Conservation (phyloP, 2,888 invertebrate genomes). For the Trachelus stipa region DNA sequence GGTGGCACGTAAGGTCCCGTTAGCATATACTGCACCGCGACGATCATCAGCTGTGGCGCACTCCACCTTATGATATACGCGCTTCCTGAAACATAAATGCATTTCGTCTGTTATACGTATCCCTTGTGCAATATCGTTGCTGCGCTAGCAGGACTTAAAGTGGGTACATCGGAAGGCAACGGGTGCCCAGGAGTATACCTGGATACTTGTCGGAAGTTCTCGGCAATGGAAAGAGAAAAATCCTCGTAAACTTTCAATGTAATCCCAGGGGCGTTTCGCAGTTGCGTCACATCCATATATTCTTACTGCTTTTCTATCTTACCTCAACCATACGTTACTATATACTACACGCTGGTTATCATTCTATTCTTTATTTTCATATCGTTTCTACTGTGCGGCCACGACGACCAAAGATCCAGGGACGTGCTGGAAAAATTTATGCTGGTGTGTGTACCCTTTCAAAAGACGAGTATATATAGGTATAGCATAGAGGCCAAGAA, state of each 20-base stretch:
- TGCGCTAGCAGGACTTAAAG: neutral
- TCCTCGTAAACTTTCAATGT: neutral
- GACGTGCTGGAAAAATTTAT: neutral
- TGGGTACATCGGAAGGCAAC: neutral
- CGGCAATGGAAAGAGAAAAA: neutral
- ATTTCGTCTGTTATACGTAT: constrained; percentile 46
- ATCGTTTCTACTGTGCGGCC: neutral
- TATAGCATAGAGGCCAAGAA: neutral
- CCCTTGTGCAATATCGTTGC: neutral
- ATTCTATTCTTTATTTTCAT: neutral
- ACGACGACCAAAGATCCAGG: neutral
- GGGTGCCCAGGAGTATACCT: neutral
- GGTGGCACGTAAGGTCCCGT: constrained; percentile 65
- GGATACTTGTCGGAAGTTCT: neutral
- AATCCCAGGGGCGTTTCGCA: neutral
- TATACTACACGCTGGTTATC: neutral
- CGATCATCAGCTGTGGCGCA: constrained; percentile 64
- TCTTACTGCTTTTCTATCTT: neutral
- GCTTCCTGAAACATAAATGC: constrained; percentile 53
- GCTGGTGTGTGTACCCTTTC: neutral
- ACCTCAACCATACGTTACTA: neutral
- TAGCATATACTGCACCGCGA: constrained; percentile 62
- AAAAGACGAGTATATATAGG: neutral
- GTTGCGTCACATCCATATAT: neutral
- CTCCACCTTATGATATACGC: constrained; percentile 64